These are phyloP conservation scores for Drosophila rufa DNA, from an alignment of 1,140 invertebrate genomes.

Conservation along the genomic window DNA sequence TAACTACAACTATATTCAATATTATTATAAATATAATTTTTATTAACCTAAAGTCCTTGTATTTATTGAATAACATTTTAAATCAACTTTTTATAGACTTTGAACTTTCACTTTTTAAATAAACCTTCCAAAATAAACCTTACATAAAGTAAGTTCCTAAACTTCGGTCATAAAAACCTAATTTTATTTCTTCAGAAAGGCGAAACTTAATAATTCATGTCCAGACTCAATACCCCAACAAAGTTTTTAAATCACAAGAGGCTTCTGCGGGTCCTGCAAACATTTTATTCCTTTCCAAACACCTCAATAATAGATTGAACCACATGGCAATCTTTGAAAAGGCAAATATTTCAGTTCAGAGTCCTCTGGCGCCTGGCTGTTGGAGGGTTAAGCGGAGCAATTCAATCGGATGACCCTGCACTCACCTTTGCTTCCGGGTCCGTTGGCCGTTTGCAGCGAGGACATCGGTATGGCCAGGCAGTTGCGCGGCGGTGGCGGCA, in stretches of 20 bases:
- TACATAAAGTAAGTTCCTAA: too few species aligned
- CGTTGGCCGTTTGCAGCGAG: constrained; percentile 80
- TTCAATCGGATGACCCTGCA: constrained; percentile 5
- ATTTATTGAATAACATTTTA: neutral
- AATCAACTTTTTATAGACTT: neutral
- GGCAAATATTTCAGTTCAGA: neutral
- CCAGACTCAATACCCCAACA: neutral
- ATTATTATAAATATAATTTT: neutral
- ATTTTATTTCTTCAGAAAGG: neutral
- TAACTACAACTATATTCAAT: neutral
- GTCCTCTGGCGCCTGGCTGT: neutral
- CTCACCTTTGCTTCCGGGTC: constrained; percentile 70
- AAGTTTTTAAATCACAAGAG: neutral
- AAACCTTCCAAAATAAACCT: neutral
- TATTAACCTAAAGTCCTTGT: neutral
- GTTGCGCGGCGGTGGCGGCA: constrained; percentile 55
- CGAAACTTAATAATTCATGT: constrained; percentile 2
- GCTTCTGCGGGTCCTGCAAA: neutral
- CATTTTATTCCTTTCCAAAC: neutral
- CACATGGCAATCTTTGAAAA: neutral
- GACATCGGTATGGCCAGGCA: constrained; percentile 80
- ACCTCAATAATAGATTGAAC: constrained; percentile 8
- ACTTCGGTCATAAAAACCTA: neutral
- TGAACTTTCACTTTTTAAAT: neutral
- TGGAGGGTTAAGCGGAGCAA: constrained; percentile 21